Conservation (phyloP, 2,113 vertebrate genomes). For the Holacanthus passer region DNA sequence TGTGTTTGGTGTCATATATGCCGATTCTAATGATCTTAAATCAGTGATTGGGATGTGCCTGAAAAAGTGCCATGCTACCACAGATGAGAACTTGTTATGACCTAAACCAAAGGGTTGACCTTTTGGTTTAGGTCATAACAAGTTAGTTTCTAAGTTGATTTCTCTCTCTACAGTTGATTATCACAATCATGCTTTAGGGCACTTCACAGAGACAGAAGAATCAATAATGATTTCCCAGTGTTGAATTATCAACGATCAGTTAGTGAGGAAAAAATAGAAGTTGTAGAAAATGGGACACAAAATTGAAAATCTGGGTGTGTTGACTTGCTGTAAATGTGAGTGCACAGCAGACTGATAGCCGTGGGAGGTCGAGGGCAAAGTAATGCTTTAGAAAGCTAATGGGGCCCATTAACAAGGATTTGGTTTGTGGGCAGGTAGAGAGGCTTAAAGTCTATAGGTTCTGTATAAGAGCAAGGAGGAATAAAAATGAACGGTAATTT, state of each 20-base stretch:
- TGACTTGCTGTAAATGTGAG: slow-evolving; percentile 53
- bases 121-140: neutral
- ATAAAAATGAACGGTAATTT: slow-evolving; percentile 55
- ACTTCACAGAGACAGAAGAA: slow-evolving; percentile 3
- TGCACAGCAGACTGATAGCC: slow-evolving; percentile 45
- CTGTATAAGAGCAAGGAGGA: slow-evolving; percentile 42
- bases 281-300: neutral
- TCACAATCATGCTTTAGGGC: neutral
- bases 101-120: neutral
- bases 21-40: neutral
- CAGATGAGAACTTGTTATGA: neutral
- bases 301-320: slow-evolving; percentile 21
- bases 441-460: slow-evolving; percentile 33
- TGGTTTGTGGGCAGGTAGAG: slow-evolving; percentile 57
- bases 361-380: slow-evolving; percentile 54
- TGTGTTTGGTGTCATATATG: neutral
- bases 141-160: neutral
- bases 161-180: slow-evolving; percentile 4
- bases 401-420: slow-evolving; percentile 78
- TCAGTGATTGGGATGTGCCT: neutral
- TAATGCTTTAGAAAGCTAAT: slow-evolving; percentile 75
- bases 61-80: neutral
- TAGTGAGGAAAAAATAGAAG: neutral
- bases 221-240: neutral
- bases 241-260: neutral